Base-by-base conservation (phyloP, 2,888 invertebrate genomes). In the Teleogryllus oceanicus region DNA sequence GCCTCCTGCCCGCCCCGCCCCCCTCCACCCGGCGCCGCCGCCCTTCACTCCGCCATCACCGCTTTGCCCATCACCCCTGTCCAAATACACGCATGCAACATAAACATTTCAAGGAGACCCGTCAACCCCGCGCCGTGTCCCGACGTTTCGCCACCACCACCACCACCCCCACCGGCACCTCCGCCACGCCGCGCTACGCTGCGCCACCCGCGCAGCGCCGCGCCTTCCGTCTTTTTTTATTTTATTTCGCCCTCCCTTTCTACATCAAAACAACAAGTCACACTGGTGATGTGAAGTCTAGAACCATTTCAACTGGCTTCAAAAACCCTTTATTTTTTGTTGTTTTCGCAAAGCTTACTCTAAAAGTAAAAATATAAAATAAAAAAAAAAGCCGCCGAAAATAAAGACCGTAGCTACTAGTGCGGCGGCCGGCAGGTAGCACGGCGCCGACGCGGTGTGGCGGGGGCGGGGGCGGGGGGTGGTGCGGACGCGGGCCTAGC, bases 41-140 rank as follows among this genome's bases (percentile, higher is more conserved):
- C 62, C 62, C 62, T 62, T n/a, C 62, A 62, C 62, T 62, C n/a
- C 62, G n/a, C 62, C 62, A 62, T 62, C 62, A 62, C 62, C 62
- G n/a, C n/a, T 62, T 62, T n/a, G n/a, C 62, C 62, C 62, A 62
- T 62, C 16, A 13, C 16, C 62, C 62, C 62, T 62, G 62, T 62
- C 62, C 62, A 62, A 62, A 62, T 62, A 62, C 62, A 62, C 62
- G 62, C 62, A 62, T 62, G 62, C 62, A 62, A 62, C 62, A 62
- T 62, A 62, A 62, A 62, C 62, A 62, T 62, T 62, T 62, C 62
- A 62, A 62, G 62, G 16, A 62, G 62, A 62, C 62, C 62, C 62
- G 62, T 62, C 62, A 62, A 62, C 62, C 62, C 13, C 62, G 62
- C 62, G 62, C 62, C n/a, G n/a, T 62, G 62, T 62, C 62, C 62